Evolutionary conservation across 2,888 invertebrate species (phyloP).

Genomic region (Amaurobius ferox): DNA sequence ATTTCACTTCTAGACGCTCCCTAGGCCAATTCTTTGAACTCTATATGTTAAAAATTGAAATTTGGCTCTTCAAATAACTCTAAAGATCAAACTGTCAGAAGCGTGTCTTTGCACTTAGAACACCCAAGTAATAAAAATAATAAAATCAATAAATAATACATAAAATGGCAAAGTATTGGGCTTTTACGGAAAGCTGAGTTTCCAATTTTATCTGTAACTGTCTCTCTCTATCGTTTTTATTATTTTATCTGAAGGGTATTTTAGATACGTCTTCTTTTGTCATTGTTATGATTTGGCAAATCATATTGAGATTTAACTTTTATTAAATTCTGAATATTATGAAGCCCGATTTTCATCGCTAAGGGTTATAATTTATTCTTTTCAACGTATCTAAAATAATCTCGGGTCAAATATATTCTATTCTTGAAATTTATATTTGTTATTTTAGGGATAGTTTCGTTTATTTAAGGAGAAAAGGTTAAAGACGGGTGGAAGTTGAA

Average conservation of each 20-base stretch:
- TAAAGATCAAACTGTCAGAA: constrained; percentile 56
- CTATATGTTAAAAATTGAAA: not conserved
- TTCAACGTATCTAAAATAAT: too few species aligned
- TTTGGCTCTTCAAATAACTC: constrained; percentile 15
- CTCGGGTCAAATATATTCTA: too few species aligned
- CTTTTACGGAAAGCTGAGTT: not conserved
- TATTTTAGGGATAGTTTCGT: too few species aligned
- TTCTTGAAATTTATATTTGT: too few species aligned
- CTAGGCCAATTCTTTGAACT: not conserved
- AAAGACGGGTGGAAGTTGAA: too few species aligned
- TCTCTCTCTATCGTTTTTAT: not conserved
- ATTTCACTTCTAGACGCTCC: not conserved
- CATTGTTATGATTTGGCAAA: not conserved
- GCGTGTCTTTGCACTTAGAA: constrained; percentile 22
- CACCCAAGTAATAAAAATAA: constrained; percentile 50
- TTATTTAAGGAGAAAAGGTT: too few species aligned
- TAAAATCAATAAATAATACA: constrained; percentile 25
- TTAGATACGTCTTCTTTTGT: not conserved
- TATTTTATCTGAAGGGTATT: not conserved
- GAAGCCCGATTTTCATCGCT: too few species aligned
- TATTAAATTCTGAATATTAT: not conserved
- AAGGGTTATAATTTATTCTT: too few species aligned
- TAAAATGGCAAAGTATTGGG: not conserved
- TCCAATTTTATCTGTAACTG: not conserved
- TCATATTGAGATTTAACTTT: not conserved